phyloP scores from a whole-genome alignment of 1,140 invertebrate species.

The Zaprionus capensis region DNA sequence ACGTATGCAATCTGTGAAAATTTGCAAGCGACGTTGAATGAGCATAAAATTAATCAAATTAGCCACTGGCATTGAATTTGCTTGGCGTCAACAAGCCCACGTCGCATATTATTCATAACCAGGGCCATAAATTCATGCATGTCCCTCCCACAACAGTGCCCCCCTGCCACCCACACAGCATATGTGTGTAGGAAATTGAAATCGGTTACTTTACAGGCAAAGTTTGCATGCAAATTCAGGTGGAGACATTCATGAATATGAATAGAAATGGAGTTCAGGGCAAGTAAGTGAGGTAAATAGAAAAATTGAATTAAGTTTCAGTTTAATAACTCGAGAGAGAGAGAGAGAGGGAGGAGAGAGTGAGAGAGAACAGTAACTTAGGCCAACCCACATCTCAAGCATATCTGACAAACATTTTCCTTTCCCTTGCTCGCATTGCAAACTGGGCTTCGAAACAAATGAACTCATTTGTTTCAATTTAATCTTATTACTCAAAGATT shows the following conservation, averaged over 20 bases:
- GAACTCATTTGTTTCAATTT: constrained; percentile 81
- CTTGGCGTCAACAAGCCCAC: constrained; percentile 48
- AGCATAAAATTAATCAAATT: constrained; percentile 78
- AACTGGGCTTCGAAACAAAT: constrained; percentile 61
- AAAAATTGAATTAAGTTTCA: constrained; percentile 1
- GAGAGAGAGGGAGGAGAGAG: too few species aligned
- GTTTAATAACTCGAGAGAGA: not conserved
- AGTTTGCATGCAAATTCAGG: not conserved
- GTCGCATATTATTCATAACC: constrained; percentile 66
- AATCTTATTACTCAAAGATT: constrained; percentile 76
- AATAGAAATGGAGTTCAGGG: not conserved
- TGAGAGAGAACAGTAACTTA: not conserved
- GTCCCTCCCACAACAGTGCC: not conserved
- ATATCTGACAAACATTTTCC: not conserved
- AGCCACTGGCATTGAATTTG: constrained; percentile 62
- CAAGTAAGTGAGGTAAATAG: not conserved
- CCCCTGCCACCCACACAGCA: not conserved
- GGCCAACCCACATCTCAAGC: not conserved
- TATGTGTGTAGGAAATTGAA: constrained; percentile 9
- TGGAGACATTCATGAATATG: constrained; percentile 1
- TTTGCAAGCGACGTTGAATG: constrained; percentile 73
- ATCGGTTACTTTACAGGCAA: not conserved
- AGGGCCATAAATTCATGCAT: constrained; percentile 28
- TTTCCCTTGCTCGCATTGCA: constrained; percentile 18
- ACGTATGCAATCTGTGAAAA: constrained; percentile 61